phyloP scores from a whole-genome alignment of 23 tunicate genomes.

The Styela clava region DNA sequence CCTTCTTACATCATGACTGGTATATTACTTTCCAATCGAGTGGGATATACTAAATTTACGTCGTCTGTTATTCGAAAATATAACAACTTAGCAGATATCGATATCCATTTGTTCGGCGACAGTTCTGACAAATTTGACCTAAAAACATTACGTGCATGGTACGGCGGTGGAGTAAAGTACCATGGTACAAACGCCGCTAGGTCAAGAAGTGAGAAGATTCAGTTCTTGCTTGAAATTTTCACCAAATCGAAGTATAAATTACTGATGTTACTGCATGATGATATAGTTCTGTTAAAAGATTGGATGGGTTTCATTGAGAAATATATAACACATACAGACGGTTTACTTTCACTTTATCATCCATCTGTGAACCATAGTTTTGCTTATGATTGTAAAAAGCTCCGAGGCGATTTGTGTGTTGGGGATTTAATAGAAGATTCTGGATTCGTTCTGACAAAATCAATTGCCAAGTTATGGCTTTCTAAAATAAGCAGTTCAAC shows the following conservation, averaged over 20 bases:
- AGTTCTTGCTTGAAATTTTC: background rate
- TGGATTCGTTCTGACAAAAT: background rate
- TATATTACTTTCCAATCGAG: background rate
- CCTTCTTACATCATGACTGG: background rate
- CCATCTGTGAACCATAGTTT: background rate
- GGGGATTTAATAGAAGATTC: background rate
- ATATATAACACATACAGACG: background rate
- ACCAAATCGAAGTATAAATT: background rate
- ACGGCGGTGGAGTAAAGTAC: background rate
- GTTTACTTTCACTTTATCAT: constrained; percentile 4
- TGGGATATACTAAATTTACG: constrained; percentile 5
- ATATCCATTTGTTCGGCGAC: background rate
- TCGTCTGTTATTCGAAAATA: background rate
- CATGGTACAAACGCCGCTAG: background rate
- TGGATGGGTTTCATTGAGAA: background rate
- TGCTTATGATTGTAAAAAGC: background rate
- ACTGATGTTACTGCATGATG: background rate
- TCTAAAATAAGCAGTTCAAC: background rate
- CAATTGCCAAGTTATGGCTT: background rate
- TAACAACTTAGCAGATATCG: background rate
- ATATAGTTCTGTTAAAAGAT: background rate
- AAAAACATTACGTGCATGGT: background rate
- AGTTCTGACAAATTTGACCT: background rate
- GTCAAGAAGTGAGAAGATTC: background rate
- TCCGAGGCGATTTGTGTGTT: background rate